Base-by-base conservation (phyloP, 2,797 vertebrate species). In the Siniperca undulata region DNA sequence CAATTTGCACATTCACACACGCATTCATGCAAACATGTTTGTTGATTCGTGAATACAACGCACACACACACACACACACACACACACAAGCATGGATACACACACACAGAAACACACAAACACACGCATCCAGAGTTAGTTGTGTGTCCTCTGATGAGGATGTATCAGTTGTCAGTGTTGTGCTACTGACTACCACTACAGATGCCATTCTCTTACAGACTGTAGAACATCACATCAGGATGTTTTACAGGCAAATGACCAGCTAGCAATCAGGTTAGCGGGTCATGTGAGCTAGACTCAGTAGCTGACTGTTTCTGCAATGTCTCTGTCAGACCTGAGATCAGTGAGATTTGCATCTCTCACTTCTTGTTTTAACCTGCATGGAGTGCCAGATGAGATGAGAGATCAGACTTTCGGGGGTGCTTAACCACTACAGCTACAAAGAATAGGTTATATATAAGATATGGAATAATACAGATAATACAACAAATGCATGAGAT, bases 221-320 rank as follows among this genome's bases (percentile, higher is more conserved):
- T 88, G 92, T 90, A 88, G 78, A 92, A 93, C 91, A 92, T 93
- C 90, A 61, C 61, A 3, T 50, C 52, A 2, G 70, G 90, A 91
- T 91, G 88, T 89, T 94, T 92, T 87, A 92, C 89, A 89, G 76
- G 69, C 46, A 82, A 78, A 88, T 85, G 74, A 82, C 48, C 75
- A 77, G 73, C 80, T 62, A 67, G 83, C 66, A 59, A 53, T 65
- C 61, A 82, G 66, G 56, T 24, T 44, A 86, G 78, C 80, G 58
- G 64, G 79, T 75, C 78, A 80, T 73, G 76, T 75, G 78, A 77
- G 50, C 67, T 52, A 46, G 70, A n/a, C 80, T 48, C 68, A 68
- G 70, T 19, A 48, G 56, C 74, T 46, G 74, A 80, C 88, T 92
- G 85, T 90, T 92, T 92, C 85, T 88, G 87, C 87, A 67, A 53